These are phyloP conservation scores for Pelagia noctiluca DNA, from an alignment of 30 jellyfish, hydroid and myxozoan species.

Conservation along the genomic window DNA sequence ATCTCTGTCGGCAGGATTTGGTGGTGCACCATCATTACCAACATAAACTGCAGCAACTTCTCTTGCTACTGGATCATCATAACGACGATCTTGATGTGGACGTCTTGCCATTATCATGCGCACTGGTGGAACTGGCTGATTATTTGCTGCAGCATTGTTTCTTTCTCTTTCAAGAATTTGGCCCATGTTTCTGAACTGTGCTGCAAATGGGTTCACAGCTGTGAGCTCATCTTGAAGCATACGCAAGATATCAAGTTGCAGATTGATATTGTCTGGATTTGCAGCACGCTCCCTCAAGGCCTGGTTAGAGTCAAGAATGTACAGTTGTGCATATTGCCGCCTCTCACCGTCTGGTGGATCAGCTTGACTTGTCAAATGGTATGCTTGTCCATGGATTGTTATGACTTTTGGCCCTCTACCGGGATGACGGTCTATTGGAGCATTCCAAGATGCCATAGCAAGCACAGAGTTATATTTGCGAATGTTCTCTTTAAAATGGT, in stretches of 20 bases:
- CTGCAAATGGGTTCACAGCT: constrained; percentile 38
- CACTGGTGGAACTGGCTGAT: constrained; percentile 27
- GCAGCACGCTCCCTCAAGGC: constrained; percentile 33
- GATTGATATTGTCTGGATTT: constrained; percentile 33
- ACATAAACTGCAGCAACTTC: constrained; percentile 76
- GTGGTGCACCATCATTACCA: constrained; percentile 82
- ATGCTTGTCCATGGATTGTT: constrained; percentile 56
- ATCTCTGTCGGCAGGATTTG: constrained; percentile 65
- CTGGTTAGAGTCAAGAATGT: constrained; percentile 40
- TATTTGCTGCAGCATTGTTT: constrained; percentile 35
- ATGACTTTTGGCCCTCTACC: constrained; percentile 47
- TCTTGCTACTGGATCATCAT: constrained; percentile 51
- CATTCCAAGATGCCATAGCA: constrained; percentile 69
- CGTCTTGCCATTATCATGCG: not conserved
- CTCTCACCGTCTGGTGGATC: constrained; percentile 38
- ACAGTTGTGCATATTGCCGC: constrained; percentile 53
- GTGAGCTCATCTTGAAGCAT: constrained; percentile 35
- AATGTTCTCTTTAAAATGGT: constrained; percentile 3
- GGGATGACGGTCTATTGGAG: constrained; percentile 27
- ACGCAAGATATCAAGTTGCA: constrained; percentile 22
- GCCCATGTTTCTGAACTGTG: constrained; percentile 40
- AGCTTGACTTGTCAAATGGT: constrained; percentile 42
- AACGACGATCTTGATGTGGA: constrained; percentile 37
- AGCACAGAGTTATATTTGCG: constrained; percentile 40
- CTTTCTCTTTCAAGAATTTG: constrained; percentile 34